These are phyloP conservation scores for Andrena trimmerana DNA, from an alignment of 2,888 invertebrate genomes.

Conservation along the genomic window DNA sequence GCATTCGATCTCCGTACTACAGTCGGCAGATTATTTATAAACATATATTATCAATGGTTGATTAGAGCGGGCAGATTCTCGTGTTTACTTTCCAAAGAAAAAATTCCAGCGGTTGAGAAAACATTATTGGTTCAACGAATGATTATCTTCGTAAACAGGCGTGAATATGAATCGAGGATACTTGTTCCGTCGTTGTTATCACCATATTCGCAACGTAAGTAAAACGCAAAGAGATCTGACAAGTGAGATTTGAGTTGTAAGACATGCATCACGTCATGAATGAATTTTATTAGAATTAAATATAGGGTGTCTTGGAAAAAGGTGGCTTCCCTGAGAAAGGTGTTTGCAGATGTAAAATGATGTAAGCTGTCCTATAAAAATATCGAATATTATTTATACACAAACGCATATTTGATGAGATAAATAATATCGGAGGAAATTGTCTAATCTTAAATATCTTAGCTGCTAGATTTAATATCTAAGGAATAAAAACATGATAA, in stretches of 20 bases:
- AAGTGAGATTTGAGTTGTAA: background rate
- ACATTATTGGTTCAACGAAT: constrained; percentile 31
- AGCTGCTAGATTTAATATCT: too few species aligned
- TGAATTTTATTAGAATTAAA: too few species aligned
- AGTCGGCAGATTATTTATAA: constrained; percentile 54
- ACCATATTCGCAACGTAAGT: background rate
- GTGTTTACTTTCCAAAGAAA: constrained; percentile 23
- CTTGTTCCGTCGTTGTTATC: background rate
- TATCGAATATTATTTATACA: too few species aligned
- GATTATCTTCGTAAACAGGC: constrained; percentile 24
- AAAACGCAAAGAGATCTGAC: background rate
- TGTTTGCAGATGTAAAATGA: too few species aligned
- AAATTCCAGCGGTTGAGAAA: constrained; percentile 8
- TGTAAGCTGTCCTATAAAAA: background rate
- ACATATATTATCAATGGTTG: constrained; percentile 51
- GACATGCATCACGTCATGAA: background rate
- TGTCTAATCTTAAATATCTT: too few species aligned
- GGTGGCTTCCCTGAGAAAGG: too few species aligned
- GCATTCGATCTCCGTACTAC: constrained; percentile 24
- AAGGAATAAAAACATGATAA: background rate
- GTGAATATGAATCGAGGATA: constrained; percentile 1
- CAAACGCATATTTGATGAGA: background rate
- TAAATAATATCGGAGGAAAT: background rate
- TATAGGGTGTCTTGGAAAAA: too few species aligned
- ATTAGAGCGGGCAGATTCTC: constrained; percentile 26